Base-by-base conservation (phyloP, 2,797 vertebrate genomes). In the Streptopelia turtur region DNA sequence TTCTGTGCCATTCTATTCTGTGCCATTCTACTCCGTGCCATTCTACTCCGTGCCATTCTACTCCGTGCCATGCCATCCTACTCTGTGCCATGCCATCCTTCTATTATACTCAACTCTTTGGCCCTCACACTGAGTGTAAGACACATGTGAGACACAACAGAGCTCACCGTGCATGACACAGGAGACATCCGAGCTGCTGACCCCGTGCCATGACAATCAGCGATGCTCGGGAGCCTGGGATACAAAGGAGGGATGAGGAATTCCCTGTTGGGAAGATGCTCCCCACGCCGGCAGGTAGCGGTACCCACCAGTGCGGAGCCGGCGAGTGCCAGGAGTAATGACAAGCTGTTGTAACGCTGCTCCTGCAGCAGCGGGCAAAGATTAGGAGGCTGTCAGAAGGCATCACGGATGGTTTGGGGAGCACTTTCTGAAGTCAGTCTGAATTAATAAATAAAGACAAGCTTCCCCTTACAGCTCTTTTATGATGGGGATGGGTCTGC, bases 371-470 rank as follows among this genome's bases (percentile, higher is more conserved):
- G 75, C 20, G 15, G 89, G 93, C 87, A 66, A 39, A 78, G 94
- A 96, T 94, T 95, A 96, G 91, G 95, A 91, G 70, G 83, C 85
- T 96, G 96, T 96, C 96, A 96, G 87, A 33, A 97, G 91, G 83
- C 93, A 95, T 96, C 95, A 93, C 74, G n/a, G 63, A 52, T 53
- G 74, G 89, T 27, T 94, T 93, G 88, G 93, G 91, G 76, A 97
- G 89, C 3, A 2, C 93, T 87, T 96, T 96, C 95, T 96, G 95
- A 96, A 96, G 94, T 95, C 89, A 15, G 85, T 74, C 94, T 96
- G 95, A 94, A 94, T 94, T 97, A 96, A 96, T 94, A 94, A 95
- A 86, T 76, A 86, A 96, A 90, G 95, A 94, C 94, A 95, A 94
- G 89, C 87, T 86, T 47, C 83, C 87, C 87, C 85, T 96, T 95